Percentiles rank a stretch among this genome's conserved stretches.
phyloP scores from a whole-genome alignment of 2,113 vertebrate species.

The Gopherus flavomarginatus region DNA sequence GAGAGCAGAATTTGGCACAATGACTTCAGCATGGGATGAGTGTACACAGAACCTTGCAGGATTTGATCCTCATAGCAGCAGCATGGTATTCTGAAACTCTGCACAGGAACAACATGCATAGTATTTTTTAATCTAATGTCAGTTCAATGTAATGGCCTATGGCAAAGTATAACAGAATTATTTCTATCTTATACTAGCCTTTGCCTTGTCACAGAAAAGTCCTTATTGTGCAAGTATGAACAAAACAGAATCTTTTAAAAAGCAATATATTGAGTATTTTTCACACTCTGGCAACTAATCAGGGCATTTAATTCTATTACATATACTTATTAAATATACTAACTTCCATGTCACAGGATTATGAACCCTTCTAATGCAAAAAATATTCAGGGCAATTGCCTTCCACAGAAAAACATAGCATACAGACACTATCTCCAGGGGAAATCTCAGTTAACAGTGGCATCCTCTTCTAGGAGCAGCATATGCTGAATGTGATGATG shows the following conservation, averaged over 20 bases:
- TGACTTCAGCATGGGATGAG: background rate
- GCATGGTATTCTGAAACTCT: background rate
- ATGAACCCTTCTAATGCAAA: background rate
- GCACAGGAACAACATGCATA: background rate
- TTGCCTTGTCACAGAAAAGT: background rate
- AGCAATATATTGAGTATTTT: background rate
- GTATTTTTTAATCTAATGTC: background rate
- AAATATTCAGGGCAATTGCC: background rate
- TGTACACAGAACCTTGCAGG: background rate
- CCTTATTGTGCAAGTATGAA: background rate
- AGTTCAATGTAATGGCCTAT: background rate
- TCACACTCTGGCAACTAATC: background rate
- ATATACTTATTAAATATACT: conserved; percentile 23
- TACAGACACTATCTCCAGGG: background rate
- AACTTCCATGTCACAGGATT: background rate
- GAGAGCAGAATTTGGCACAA: background rate
- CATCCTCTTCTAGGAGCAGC: background rate
- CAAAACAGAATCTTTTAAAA: background rate
- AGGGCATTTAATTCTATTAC: background rate
- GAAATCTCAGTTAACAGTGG: background rate
- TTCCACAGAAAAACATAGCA: background rate
- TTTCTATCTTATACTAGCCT: background rate
- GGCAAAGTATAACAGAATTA: background rate
- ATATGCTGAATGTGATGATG: background rate
- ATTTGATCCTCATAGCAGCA: background rate